These are phyloP conservation scores for Mystacides longicornis DNA, from an alignment of 2,888 invertebrate species.

Conservation along the genomic window DNA sequence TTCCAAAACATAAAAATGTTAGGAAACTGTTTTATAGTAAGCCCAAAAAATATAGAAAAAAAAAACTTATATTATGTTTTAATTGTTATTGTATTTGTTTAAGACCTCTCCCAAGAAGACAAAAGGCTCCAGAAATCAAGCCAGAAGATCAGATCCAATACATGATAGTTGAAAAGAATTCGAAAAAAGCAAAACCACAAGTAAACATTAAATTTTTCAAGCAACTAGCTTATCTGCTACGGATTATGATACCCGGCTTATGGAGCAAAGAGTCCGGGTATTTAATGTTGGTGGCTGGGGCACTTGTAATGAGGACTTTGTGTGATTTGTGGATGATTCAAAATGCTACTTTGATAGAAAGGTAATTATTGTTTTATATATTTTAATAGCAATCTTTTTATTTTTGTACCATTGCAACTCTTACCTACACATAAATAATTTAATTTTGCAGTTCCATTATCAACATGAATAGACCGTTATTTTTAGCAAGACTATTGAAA, in stretches of 20 bases:
- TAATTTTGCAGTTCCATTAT: conserved; percentile 75
- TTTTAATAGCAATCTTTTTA: too few relatives aligned
- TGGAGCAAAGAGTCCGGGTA: conserved; percentile 70
- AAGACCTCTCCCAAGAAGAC: conserved; percentile 12
- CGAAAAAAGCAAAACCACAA: conserved; percentile 58
- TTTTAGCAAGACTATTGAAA: conserved; percentile 64
- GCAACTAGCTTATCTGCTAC: conserved; percentile 60
- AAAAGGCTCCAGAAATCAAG: conserved; percentile 32
- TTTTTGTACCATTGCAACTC: too few relatives aligned
- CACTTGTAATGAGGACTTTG: conserved; percentile 80
- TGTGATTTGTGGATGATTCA: conserved; percentile 98
- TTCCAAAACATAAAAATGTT: too few relatives aligned
- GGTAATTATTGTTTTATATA: too few relatives aligned
- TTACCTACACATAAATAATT: too few relatives aligned
- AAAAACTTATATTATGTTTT: too few relatives aligned
- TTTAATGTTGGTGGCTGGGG: conserved; percentile 65
- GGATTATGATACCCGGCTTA: conserved; percentile 72
- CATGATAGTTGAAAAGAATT: conserved; percentile 64
- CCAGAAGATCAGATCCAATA: conserved; percentile 71
- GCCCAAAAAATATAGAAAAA: too few relatives aligned
- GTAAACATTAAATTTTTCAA: conserved; percentile 68
- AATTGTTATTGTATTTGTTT: too few relatives aligned
- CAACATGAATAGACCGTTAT: conserved; percentile 71
- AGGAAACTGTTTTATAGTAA: too few relatives aligned
- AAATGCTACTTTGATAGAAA: conserved; percentile 88